These are phyloP conservation scores for Caenorhabditis tropicalis DNA, from an alignment of 1,140 invertebrate species.

Conservation along the genomic window DNA sequence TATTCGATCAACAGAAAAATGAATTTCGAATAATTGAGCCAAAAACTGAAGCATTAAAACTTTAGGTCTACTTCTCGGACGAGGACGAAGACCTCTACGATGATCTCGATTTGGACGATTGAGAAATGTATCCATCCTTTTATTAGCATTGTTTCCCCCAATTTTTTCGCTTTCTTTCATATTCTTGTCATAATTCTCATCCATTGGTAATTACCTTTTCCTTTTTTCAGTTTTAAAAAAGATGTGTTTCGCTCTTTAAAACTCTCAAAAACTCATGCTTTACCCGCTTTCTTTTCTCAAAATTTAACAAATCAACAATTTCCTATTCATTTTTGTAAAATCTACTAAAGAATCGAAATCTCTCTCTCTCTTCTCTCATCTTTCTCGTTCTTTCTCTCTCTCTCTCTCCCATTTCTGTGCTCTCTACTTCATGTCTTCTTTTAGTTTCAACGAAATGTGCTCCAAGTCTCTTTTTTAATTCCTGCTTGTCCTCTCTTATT, in stretches of 20 bases:
- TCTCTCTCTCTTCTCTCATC: neutral
- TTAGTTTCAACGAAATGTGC: neutral
- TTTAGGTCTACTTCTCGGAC: conserved; percentile 45
- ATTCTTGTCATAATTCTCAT: conserved; percentile 33
- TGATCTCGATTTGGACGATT: conserved; percentile 1
- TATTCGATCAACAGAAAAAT: neutral
- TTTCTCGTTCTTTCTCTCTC: neutral
- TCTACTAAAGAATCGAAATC: neutral
- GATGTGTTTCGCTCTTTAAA: neutral
- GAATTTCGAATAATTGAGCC: too few relatives aligned
- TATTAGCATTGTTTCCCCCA: neutral
- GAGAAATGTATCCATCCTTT: too few relatives aligned
- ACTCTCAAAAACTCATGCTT: conserved; percentile 17
- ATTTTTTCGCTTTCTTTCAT: neutral
- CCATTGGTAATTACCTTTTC: neutral
- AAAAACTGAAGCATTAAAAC: too few relatives aligned
- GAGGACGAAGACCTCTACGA: conserved; percentile 45
- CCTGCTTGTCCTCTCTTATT: neutral
- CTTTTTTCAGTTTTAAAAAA: neutral
- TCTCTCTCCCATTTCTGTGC: neutral
- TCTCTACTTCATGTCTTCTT: neutral
- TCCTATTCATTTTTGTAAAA: conserved; percentile 16
- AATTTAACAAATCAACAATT: neutral
- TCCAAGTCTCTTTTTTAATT: neutral
- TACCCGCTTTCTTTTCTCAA: neutral